A percentile compares a stretch with the other conserved stretches of the same genome.
phyloP scores from a whole-genome alignment of 2,888 invertebrate genomes.

The Protonemura montana region DNA sequence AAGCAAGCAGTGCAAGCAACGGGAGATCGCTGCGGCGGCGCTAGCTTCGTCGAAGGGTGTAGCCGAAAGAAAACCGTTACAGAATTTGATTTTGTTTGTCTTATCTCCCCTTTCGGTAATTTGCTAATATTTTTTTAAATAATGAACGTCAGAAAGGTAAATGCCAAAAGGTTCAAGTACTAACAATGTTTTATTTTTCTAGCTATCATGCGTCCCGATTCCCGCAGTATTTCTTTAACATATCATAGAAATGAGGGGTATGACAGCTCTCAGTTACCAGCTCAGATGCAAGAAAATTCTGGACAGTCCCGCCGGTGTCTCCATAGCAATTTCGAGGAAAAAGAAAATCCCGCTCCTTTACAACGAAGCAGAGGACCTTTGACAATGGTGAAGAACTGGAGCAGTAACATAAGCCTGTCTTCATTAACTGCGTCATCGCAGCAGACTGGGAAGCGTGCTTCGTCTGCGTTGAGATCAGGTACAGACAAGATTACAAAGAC shows the following conservation, averaged over 20 bases:
- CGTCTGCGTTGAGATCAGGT: slow-evolving; percentile 67
- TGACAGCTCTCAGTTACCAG: neutral
- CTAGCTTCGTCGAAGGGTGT: neutral
- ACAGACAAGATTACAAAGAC: slow-evolving; percentile 74
- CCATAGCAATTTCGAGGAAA: slow-evolving; percentile 47
- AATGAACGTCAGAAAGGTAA: neutral
- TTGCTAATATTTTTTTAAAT: neutral
- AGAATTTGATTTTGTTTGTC: neutral
- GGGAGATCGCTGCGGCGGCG: no score
- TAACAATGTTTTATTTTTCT: neutral
- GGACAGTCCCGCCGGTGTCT: slow-evolving; percentile 43
- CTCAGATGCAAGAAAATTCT: slow-evolving; percentile 32
- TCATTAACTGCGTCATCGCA: slow-evolving; percentile 64
- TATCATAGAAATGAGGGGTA: slow-evolving; percentile 47
- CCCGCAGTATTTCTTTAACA: slow-evolving; percentile 54
- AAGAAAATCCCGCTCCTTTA: slow-evolving; percentile 9
- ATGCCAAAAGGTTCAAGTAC: neutral
- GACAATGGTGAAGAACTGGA: slow-evolving; percentile 23
- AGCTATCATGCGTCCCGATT: slow-evolving; percentile 49
- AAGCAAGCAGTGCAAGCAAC: no score
- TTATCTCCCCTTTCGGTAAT: neutral
- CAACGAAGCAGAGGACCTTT: neutral
- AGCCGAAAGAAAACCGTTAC: neutral
- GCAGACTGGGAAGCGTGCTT: slow-evolving; percentile 53
- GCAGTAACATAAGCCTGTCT: slow-evolving; percentile 42